Percentiles rank a stretch among this genome's conserved stretches.
These are phyloP conservation scores for Halictus ligatus DNA, from an alignment of 2,888 invertebrate species.

Conservation along the genomic window DNA sequence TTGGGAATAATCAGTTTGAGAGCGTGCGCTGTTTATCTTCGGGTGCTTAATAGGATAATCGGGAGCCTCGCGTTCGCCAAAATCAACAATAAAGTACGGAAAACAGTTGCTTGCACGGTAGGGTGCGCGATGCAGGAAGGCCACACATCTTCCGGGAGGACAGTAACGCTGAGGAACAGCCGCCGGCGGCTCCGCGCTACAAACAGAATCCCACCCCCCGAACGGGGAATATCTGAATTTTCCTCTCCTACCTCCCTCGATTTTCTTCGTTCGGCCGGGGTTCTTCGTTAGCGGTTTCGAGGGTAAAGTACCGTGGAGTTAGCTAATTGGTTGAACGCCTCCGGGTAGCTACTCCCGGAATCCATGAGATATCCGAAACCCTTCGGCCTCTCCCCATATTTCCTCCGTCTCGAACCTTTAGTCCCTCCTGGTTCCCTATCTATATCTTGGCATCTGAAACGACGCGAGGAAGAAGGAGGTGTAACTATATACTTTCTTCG, in stretches of 20 bases:
- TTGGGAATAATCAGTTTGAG: neutral
- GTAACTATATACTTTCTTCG: slow-evolving; percentile 61
- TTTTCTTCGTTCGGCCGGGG: slow-evolving; percentile 70
- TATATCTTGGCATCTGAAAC: slow-evolving; percentile 61
- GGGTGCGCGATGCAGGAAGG: slow-evolving; percentile 35
- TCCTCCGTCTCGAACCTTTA: slow-evolving; percentile 42
- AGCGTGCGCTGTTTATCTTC: neutral
- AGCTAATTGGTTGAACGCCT: slow-evolving; percentile 82
- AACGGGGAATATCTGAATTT: slow-evolving; percentile 58
- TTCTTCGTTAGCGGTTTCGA: slow-evolving; percentile 79
- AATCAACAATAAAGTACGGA: slow-evolving; percentile 31
- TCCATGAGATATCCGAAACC: slow-evolving; percentile 72
- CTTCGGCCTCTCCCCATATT: slow-evolving; percentile 49
- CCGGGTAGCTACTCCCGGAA: slow-evolving; percentile 76
- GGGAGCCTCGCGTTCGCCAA: slow-evolving; percentile 7
- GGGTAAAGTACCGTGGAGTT: slow-evolving; percentile 79
- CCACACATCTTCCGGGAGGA: slow-evolving; percentile 47
- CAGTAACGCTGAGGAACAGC: slow-evolving; percentile 46
- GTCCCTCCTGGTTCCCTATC: slow-evolving; percentile 52
- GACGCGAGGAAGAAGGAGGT: slow-evolving; percentile 52
- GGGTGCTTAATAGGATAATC: neutral
- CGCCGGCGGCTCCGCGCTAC: slow-evolving; percentile 53
- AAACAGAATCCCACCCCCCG: slow-evolving; percentile 36
- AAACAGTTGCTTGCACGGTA: neutral
- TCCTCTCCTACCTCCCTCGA: slow-evolving; percentile 56